These are phyloP conservation scores for Takifugu ocellatus DNA, from an alignment of 2,797 vertebrate genomes.

Conservation along the genomic window DNA sequence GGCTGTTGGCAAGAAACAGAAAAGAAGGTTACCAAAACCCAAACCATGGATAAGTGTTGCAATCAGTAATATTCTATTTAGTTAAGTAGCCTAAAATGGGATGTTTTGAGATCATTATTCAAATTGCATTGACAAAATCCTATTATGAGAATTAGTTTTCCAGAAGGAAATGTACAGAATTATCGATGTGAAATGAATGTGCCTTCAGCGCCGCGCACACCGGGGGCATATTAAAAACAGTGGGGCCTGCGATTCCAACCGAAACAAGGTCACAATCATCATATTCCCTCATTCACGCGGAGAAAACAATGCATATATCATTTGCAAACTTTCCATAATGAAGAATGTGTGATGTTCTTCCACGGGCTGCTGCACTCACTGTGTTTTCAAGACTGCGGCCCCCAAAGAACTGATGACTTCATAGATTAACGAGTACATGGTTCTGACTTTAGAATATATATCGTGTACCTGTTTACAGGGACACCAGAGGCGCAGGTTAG, in stretches of 20 bases:
- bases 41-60: slow-evolving; percentile 82
- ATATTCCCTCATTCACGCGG: slow-evolving; percentile 47
- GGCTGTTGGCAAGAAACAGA: slow-evolving; percentile 82
- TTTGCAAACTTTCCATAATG: slow-evolving; percentile 39
- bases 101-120: slow-evolving; percentile 87
- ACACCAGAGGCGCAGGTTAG: slow-evolving; percentile 66
- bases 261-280: slow-evolving; percentile 73
- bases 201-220: slow-evolving; percentile 73
- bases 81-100: slow-evolving; percentile 83
- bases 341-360: slow-evolving; percentile 12
- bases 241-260: slow-evolving; percentile 57
- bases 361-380: slow-evolving; percentile 33
- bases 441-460: slow-evolving; percentile 18
- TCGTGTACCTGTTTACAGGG: slow-evolving; percentile 35
- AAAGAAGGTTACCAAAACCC: slow-evolving; percentile 78
- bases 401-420: slow-evolving; percentile 20
- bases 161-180: slow-evolving; percentile 79
- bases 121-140: slow-evolving; percentile 84
- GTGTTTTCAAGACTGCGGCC: slow-evolving; percentile 18
- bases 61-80: slow-evolving; percentile 85
- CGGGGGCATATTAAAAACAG: slow-evolving; percentile 69
- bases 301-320: slow-evolving; percentile 44
- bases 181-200: slow-evolving; percentile 76
- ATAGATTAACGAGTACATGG: slow-evolving; percentile 29
- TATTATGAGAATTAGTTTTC: slow-evolving; percentile 82